Conservation (phyloP, 2,888 invertebrate genomes). For the Brachynemurus nebulosus region DNA sequence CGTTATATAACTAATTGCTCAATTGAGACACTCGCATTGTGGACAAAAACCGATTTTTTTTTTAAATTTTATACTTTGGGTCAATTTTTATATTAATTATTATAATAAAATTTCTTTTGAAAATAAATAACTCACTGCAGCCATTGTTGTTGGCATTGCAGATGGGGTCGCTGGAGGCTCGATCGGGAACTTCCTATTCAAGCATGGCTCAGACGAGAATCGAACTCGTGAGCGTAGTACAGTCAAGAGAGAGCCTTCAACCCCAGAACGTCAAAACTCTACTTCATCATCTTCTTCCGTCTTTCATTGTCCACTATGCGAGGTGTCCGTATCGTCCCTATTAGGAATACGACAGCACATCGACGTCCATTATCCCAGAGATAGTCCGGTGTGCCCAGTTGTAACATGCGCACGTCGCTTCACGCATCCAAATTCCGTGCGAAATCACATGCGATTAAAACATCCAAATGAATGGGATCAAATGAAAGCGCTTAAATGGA, state of each 20-base stretch:
- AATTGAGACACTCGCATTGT: slow-evolving; percentile 1
- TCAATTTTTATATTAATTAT: not conserved
- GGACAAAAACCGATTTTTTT: no score
- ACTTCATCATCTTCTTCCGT: slow-evolving; percentile 28
- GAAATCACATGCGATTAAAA: slow-evolving; percentile 77
- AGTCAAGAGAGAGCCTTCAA: slow-evolving; percentile 18
- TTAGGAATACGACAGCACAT: slow-evolving; percentile 58
- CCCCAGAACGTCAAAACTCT: slow-evolving; percentile 28
- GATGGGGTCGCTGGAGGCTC: slow-evolving; percentile 30
- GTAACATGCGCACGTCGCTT: slow-evolving; percentile 58
- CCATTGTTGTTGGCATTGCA: slow-evolving; percentile 42
- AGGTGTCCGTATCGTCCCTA: slow-evolving; percentile 47
- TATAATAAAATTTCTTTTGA: not conserved
- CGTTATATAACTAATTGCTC: no score
- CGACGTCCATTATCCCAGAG: slow-evolving; percentile 71
- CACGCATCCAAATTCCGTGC: slow-evolving; percentile 73
- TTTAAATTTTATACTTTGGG: not conserved
- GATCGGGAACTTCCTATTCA: slow-evolving; percentile 23
- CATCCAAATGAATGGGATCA: slow-evolving; percentile 69
- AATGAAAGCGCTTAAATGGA: slow-evolving; percentile 70
- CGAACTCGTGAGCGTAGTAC: slow-evolving; percentile 31
- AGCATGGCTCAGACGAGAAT: slow-evolving; percentile 28
- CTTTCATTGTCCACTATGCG: slow-evolving; percentile 57
- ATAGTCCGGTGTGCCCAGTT: slow-evolving; percentile 70
- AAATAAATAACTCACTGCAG: slow-evolving; percentile 29